A percentile compares a stretch with the other conserved stretches of the same genome.
Conservation (phyloP, 2,888 invertebrate species). For the Dolichopus griseipennis region DNA sequence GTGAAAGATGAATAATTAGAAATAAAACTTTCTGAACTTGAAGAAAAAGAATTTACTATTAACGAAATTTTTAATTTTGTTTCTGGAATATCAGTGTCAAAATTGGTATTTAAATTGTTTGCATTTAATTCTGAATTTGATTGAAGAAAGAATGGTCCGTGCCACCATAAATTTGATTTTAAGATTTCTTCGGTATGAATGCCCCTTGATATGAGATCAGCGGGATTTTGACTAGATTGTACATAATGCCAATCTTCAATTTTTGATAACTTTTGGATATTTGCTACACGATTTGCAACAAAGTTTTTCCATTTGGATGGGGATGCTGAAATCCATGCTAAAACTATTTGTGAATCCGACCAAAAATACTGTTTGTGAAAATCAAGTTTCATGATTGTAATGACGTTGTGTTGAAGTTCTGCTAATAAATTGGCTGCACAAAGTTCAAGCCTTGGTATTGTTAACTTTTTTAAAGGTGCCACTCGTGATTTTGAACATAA, state of each 20-base stretch:
- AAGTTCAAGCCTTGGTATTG: constrained; percentile 15
- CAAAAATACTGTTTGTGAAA: background rate
- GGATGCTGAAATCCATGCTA: background rate
- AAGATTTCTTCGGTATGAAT: background rate
- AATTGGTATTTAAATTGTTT: background rate
- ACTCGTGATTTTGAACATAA: constrained; percentile 18
- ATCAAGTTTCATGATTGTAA: background rate
- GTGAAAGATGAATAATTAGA: no score
- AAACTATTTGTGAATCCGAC: background rate
- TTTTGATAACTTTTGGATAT: background rate
- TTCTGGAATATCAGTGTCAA: background rate
- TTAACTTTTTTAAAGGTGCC: constrained; percentile 16
- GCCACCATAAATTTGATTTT: background rate
- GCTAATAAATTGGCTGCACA: constrained; percentile 13
- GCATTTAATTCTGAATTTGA: background rate
- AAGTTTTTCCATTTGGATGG: background rate
- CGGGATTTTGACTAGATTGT: background rate
- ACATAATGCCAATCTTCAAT: background rate
- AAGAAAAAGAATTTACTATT: no score
- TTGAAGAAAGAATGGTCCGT: background rate
- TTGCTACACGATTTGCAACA: constrained; percentile 7
- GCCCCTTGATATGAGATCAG: background rate
- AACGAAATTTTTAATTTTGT: no score
- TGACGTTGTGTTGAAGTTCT: background rate
- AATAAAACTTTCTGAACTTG: no score